phyloP scores from a whole-genome alignment of 2,888 invertebrate species.

The Crepidodera aurea region DNA sequence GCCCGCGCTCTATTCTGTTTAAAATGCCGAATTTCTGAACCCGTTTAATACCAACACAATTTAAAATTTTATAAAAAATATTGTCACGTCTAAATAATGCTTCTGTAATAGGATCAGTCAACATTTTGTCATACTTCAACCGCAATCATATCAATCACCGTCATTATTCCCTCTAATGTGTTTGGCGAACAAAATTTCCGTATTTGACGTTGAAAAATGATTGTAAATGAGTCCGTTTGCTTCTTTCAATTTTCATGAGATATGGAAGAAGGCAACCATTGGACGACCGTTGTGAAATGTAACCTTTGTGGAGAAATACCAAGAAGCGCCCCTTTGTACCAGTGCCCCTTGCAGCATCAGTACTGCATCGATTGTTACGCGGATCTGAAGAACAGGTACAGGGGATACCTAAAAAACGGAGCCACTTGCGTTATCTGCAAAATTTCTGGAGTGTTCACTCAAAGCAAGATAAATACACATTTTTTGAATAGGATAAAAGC shows the following conservation, averaged over 20 bases:
- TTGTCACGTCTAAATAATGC: too few relatives aligned
- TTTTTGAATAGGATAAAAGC: conserved; percentile 52
- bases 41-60: too few relatives aligned
- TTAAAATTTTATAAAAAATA: too few relatives aligned
- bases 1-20: too few relatives aligned
- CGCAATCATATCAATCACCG: conserved; percentile 15
- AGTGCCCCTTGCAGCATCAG: conserved; percentile 54
- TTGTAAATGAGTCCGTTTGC: conserved; percentile 32
- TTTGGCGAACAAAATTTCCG: conserved; percentile 42
- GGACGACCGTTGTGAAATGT: conserved; percentile 48
- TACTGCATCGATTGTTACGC: conserved; percentile 54
- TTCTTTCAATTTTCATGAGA: conserved; percentile 29
- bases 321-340: conserved; percentile 52
- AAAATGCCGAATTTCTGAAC: too few relatives aligned
- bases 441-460: conserved; percentile 43
- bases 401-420: conserved; percentile 42
- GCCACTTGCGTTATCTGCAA: conserved; percentile 47
- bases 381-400: conserved; percentile 45
- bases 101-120: too few relatives aligned
- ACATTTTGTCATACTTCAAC: conserved; percentile 14
- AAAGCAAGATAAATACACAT: conserved; percentile 46
- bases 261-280: conserved; percentile 43
- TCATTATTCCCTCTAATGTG: conserved; percentile 6
- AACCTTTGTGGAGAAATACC: conserved; percentile 53
- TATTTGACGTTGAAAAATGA: conserved; percentile 40